Base-by-base conservation (phyloP, 2,797 vertebrate species). In the Semaprochilodus insignis region DNA sequence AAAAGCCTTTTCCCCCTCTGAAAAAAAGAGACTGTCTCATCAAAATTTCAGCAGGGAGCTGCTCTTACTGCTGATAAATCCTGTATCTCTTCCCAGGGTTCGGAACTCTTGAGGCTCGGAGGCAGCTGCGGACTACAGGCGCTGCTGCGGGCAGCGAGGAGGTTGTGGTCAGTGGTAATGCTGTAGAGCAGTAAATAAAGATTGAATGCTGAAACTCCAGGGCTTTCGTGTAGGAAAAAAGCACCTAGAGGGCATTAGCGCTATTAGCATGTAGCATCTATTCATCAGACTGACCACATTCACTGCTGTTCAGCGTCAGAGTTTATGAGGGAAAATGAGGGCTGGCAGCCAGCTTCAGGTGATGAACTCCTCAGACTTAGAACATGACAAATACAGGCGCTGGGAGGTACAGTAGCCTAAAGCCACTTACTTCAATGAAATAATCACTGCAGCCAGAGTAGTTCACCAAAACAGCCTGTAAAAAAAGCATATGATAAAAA, bases 241-340 rank as follows among this genome's bases (percentile, higher is more conserved):
- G 51, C 25, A 77, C 73, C 83, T 84, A 67, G 75, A 86, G 82
- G 27, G 78, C 60, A 81, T 84, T 84, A 75, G 70, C 69, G 65
- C 78, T 80, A 74, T 82, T 82, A 80, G 73, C n/a, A 69, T 74
- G 67, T 80, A 60, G 55, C 82, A 60, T 81, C 86, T 79, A 78
- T 85, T 87, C 72, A 85, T 87, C 81, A 80, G 66, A 62, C 71
- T 67, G 70, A 88, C 82, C 80, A 81, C 84, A 88, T 80, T 77
- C 71, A 66, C 23, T 44, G 73, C 81, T 81, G 85, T 15, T 83
- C 72, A 83, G 78, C n/a, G 62, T 81, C 67, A 74, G 31, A 2
- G 27, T 67, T 73, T 25, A 11, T 7, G 74, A 74, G 36, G 27
- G 60, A 71, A 78, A 82, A 75, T 66, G 54, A 65, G 19, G 21